Percentiles rank a stretch among this genome's conserved stretches.
Evolutionary conservation across 2,888 invertebrate species (phyloP).

Genomic region (Hypsopygia costalis): DNA sequence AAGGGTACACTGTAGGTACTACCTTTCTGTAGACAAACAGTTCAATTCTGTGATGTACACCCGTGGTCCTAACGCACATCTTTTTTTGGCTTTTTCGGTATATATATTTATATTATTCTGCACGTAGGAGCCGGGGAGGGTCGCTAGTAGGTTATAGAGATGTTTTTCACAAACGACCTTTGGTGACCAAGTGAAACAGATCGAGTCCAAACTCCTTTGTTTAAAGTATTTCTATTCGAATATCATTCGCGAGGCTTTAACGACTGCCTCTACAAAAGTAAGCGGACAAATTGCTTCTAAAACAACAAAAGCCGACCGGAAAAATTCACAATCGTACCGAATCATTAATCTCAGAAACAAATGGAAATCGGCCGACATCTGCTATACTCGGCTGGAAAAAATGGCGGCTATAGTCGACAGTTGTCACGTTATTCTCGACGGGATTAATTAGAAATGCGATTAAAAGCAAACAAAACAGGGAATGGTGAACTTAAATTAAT

Average conservation of each 20-base stretch:
- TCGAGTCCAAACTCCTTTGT: slow-evolving; percentile 39
- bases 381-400: slow-evolving; percentile 74
- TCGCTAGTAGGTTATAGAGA: neutral
- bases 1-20: too few relatives aligned
- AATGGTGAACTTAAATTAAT: slow-evolving; percentile 81
- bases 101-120: too few relatives aligned
- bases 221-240: slow-evolving; percentile 57
- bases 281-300: slow-evolving; percentile 81
- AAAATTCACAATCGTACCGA: slow-evolving; percentile 80
- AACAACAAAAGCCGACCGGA: slow-evolving; percentile 80
- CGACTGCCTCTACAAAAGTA: slow-evolving; percentile 76
- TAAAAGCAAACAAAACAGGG: slow-evolving; percentile 81
- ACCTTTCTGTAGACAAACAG: too few relatives aligned
- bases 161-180: slow-evolving; percentile 13
- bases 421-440: slow-evolving; percentile 81
- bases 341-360: slow-evolving; percentile 81
- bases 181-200: slow-evolving; percentile 5
- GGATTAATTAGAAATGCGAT: slow-evolving; percentile 81
- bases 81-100: too few relatives aligned
- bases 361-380: slow-evolving; percentile 80
- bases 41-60: too few relatives aligned
- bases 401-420: slow-evolving; percentile 78
- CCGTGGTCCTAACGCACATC: too few relatives aligned
- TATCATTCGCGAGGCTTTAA: slow-evolving; percentile 73
- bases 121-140: too few relatives aligned